phyloP scores from a whole-genome alignment of 2,113 vertebrate genomes.

The Amphilophus citrinellus region DNA sequence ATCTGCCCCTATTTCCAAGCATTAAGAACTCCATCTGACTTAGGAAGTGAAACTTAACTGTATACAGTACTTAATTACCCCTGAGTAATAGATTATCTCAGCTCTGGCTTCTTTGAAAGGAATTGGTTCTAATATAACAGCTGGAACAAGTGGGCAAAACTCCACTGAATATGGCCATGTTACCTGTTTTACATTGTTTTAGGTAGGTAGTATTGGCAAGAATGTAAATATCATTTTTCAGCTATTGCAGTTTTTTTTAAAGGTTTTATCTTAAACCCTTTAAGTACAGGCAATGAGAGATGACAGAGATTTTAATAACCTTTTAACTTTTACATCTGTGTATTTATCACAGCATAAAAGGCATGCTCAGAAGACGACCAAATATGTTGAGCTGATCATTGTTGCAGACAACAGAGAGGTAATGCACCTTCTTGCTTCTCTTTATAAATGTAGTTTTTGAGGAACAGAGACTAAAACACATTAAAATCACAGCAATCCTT shows the following conservation, averaged over 20 bases:
- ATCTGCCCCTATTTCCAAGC: conserved; percentile 63
- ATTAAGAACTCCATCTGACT: conserved; percentile 51
- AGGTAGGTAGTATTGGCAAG: background rate
- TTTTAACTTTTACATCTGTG: conserved; percentile 14
- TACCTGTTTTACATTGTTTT: background rate
- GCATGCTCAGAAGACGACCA: conserved; percentile 90
- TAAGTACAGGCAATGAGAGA: background rate
- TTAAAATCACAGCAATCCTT: background rate
- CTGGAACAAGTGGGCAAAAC: background rate
- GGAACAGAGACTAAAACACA: background rate
- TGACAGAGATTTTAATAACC: conserved; percentile 15
- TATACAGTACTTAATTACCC: conserved; percentile 36
- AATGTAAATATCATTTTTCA: background rate
- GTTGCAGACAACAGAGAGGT: conserved; percentile 99
- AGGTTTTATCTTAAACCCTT: background rate
- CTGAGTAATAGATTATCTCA: conserved; percentile 14
- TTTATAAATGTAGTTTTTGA: conserved; percentile 12
- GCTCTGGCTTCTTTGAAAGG: background rate
- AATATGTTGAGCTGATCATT: conserved; percentile 97
- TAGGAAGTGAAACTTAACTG: conserved; percentile 34
- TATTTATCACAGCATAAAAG: conserved; percentile 88
- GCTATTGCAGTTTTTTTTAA: background rate
- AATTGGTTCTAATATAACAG: conserved; percentile 7
- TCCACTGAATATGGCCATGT: background rate
- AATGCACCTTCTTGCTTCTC: conserved; percentile 51